Conservation (phyloP, 2,888 invertebrate species). For the Nemotelus nigrinus region DNA sequence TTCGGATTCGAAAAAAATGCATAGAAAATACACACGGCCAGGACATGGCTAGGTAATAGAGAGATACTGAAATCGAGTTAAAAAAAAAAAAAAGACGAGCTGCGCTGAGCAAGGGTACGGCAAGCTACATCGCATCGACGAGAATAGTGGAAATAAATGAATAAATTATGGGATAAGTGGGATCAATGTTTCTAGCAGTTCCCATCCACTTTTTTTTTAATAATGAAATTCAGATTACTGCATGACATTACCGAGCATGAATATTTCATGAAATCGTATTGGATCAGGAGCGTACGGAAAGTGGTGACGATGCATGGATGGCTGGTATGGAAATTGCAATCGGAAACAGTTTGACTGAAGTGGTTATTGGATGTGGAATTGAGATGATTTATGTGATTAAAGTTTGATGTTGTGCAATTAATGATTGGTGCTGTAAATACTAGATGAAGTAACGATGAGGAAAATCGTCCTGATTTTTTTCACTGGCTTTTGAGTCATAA, state of each 20-base stretch:
- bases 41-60: neutral
- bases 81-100: neutral
- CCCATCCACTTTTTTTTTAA: constrained; percentile 14
- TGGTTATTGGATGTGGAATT: neutral
- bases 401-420: no score
- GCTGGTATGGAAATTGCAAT: neutral
- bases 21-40: neutral
- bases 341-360: neutral
- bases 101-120: neutral
- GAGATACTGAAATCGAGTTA: neutral
- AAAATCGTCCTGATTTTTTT: no score
- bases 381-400: neutral
- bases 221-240: constrained; percentile 30
- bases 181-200: constrained; percentile 26
- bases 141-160: constrained; percentile 27
- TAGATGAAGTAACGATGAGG: no score
- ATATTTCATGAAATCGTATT: constrained; percentile 28
- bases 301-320: neutral
- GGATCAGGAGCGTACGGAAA: neutral
- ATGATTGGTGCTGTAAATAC: no score
- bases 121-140: neutral
- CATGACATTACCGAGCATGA: constrained; percentile 21
- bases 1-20: neutral
- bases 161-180: constrained; percentile 42
- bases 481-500: no score